These are phyloP conservation scores for Crematogaster levior DNA, from an alignment of 2,888 invertebrate species.

Conservation along the genomic window DNA sequence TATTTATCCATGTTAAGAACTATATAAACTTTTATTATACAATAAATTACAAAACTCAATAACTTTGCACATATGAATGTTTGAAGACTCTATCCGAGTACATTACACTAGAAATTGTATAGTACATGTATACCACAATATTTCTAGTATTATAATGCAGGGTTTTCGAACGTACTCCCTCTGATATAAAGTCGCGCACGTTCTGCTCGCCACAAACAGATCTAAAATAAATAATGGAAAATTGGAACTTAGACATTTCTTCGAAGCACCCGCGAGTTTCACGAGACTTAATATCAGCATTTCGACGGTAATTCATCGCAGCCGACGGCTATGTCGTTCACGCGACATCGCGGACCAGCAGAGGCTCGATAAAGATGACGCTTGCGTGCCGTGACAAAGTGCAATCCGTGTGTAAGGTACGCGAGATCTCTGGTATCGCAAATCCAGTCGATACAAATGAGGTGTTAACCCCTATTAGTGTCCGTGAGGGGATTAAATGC, in stretches of 20 bases:
- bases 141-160: too few species aligned
- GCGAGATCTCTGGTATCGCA: slow-evolving; percentile 72
- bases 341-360: slow-evolving; percentile 40
- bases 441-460: slow-evolving; percentile 50
- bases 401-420: slow-evolving; percentile 73
- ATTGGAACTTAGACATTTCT: slow-evolving; percentile 76
- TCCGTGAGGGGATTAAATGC: slow-evolving; percentile 8
- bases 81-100: too few species aligned
- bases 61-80: too few species aligned
- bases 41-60: too few species aligned
- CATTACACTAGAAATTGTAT: too few species aligned
- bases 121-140: too few species aligned
- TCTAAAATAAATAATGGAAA: slow-evolving; percentile 69
- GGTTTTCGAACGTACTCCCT: too few species aligned
- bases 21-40: too few species aligned
- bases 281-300: slow-evolving; percentile 83
- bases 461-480: slow-evolving; percentile 63
- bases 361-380: slow-evolving; percentile 75
- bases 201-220: slow-evolving; percentile 5
- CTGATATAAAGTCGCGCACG: background rate
- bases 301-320: slow-evolving; percentile 77
- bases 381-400: slow-evolving; percentile 73
- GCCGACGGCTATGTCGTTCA: slow-evolving; percentile 24
- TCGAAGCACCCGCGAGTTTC: slow-evolving; percentile 78
- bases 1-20: background rate